A percentile compares a stretch with the other conserved stretches of the same genome.
Evolutionary conservation across 1,140 invertebrate genomes (phyloP).

Genomic region (Hycleus phaleratus): DNA sequence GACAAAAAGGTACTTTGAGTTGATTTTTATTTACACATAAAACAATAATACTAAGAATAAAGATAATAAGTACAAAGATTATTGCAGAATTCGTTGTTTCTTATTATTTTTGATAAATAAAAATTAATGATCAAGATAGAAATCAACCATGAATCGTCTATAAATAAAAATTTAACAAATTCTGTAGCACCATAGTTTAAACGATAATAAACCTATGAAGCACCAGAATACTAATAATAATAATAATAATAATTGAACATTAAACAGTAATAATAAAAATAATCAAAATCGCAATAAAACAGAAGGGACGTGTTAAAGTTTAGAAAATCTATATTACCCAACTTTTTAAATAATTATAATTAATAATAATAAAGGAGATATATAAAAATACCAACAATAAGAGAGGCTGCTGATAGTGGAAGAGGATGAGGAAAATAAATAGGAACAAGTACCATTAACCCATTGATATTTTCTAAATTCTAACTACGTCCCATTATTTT

Average conservation of each 20-base stretch:
- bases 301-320: constrained; percentile 37
- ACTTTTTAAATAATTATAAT: constrained; percentile 1
- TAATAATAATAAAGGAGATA: neutral
- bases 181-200: constrained; percentile 39
- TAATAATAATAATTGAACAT: too few relatives aligned
- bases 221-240: constrained; percentile 31
- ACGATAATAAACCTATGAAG: constrained; percentile 33
- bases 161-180: constrained; percentile 20
- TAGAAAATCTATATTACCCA: constrained; percentile 24
- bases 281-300: too few relatives aligned
- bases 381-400: neutral
- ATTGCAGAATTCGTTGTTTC: constrained; percentile 31
- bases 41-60: constrained; percentile 13
- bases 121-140: constrained; percentile 12
- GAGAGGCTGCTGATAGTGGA: neutral
- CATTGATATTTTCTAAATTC: constrained; percentile 30
- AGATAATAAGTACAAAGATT: constrained; percentile 20
- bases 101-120: constrained; percentile 8
- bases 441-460: constrained; percentile 1
- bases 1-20: constrained; percentile 8
- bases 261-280: too few relatives aligned
- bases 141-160: constrained; percentile 22
- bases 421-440: neutral
- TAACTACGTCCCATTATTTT: constrained; percentile 33
- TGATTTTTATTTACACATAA: constrained; percentile 27